These are phyloP conservation scores for Saccostrea cuccullata DNA, from an alignment of 1,140 invertebrate genomes.

Conservation along the genomic window DNA sequence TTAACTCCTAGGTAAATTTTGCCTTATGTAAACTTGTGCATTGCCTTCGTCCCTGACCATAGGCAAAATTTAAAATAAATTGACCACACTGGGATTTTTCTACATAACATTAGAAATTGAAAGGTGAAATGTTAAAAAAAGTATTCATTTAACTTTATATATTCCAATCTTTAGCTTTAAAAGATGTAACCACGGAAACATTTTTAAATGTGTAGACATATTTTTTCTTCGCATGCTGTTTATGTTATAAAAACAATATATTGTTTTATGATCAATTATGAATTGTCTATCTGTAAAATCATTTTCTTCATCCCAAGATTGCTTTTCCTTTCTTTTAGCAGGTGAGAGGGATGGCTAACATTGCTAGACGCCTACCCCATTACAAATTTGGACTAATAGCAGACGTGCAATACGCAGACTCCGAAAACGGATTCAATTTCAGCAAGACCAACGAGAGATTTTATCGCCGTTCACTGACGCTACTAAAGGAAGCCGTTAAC, in stretches of 20 bases:
- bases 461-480: slow-evolving; percentile 74
- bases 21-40: too few relatives aligned
- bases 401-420: slow-evolving; percentile 78
- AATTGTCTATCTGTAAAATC: background rate
- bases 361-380: background rate
- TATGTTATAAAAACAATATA: background rate
- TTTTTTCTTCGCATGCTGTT: background rate
- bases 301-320: background rate
- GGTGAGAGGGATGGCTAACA: background rate
- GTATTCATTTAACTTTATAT: too few relatives aligned
- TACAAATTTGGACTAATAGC: slow-evolving; percentile 75
- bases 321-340: background rate
- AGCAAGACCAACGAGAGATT: slow-evolving; percentile 68
- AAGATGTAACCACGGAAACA: background rate
- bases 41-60: too few relatives aligned
- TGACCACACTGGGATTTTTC: too few relatives aligned
- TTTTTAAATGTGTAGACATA: background rate
- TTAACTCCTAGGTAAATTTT: too few relatives aligned
- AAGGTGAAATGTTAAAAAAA: too few relatives aligned
- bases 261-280: background rate
- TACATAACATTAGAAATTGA: too few relatives aligned
- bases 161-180: too few relatives aligned
- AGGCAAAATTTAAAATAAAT: too few relatives aligned
- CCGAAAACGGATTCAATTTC: slow-evolving; percentile 74
- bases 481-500: slow-evolving; percentile 71